Base-by-base conservation (phyloP, 2,797 vertebrate genomes). In the Crenuchus spilurus region DNA sequence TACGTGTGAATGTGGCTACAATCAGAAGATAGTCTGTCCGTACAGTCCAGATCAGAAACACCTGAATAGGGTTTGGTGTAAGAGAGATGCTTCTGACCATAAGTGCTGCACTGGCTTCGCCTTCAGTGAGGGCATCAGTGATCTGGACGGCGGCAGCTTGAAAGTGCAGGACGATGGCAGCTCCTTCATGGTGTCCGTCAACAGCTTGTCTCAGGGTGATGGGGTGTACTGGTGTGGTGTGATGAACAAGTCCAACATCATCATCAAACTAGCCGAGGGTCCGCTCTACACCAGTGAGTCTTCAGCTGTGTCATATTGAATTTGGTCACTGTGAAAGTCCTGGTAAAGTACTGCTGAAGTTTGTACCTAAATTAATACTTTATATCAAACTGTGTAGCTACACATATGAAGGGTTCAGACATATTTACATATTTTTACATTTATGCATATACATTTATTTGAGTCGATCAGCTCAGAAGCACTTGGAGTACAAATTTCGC, bases 151-250 rank as follows among this genome's bases (percentile, higher is more conserved):
- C 10, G 82, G 74, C 2, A 67, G 33, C 1, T 33, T 88, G 48
- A 18, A 4, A 4, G 84, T 91, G 51, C 28, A 52, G 4, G 64
- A 87, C 8, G 61, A 77, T 13, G 14, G 2, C 0, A 33, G 28
- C 2, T 65, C 78, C 24, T 90, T 90, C 69, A 80, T 52, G 0
- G 60, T 91, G 30, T 67, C 55, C 0, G 31, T 84, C 11, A 5
- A 4, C 42, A 48, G 70, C 6, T 77, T 72, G 24, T 4, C 42
- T 26, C 63, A 76, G 10, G 79, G 78, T 2, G 70, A 76, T 0
- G 89, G 86, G 16, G 28, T 86, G 31, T 87, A 88, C 76, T 89
- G 89, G 87, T 90, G 89, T 13, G 88, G 88, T 5, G 13, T 88
- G 14, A 70, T 73, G 74, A 62, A 49, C 39, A 9, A 0, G 20